Base-by-base conservation (phyloP, 2,888 invertebrate genomes). In the Drosophila putrida region DNA sequence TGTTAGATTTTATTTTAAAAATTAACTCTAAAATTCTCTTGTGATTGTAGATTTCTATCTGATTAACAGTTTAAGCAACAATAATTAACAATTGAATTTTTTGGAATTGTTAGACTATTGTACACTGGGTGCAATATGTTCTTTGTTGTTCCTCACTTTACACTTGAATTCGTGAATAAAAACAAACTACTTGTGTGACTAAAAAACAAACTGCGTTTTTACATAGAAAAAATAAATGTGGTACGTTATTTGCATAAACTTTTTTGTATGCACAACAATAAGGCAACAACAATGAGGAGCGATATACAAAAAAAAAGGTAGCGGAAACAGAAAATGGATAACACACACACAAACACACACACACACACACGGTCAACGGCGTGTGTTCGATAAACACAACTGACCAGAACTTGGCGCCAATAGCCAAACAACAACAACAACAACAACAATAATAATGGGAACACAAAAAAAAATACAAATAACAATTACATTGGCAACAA, bases 241-340 rank as follows among this genome's bases (percentile, higher is more conserved):
- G 43, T 43, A 58, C n/a, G 36, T 41, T 62, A 85, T 85, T 84
- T 72, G 80, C 80, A 85, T 82, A 75, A 77, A 69, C 62, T 82
- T 81, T 83, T 78, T 81, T 76, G 78, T 71, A 63, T 59, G 58
- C 53, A 11, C 62, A 58, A 41, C 47, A 71, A 59, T 33, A 35
- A 50, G 53, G 41, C 49, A 58, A 27, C 57, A 65, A 65, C 57
- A 70, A 62, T 25, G 31, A 49, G 25, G 49, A 60, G 38, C 35
- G 38, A 51, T 43, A 38, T 11, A n/a, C n/a, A n/a, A 20, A 20
- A 20, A 50, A 60, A 70, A 76, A 59, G 41, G 43, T 36, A 58
- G 64, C 86, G 82, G 83, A 82, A 82, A 55, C 82, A 20, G 80
- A 85, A 85, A 85, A 31, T 31, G 31, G 9, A 31, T 9, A 9